Conservation (phyloP, 1,140 invertebrate species). For the Pollicipes pollicipes region DNA sequence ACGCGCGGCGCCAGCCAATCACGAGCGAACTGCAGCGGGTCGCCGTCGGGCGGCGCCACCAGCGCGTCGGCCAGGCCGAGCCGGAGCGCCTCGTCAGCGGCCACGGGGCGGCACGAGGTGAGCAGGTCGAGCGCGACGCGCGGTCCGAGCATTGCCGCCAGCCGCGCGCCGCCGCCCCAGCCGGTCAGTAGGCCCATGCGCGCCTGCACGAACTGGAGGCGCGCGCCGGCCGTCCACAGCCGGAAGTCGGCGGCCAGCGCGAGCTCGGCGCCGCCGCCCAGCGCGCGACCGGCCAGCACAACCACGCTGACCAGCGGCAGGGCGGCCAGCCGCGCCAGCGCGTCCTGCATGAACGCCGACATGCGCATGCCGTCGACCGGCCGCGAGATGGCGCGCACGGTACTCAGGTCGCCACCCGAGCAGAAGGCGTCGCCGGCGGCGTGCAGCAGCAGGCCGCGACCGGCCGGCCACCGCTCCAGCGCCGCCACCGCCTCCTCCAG, state of each 20-base stretch:
- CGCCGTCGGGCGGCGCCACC: slow-evolving; percentile 15
- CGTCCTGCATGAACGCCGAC: slow-evolving; percentile 34
- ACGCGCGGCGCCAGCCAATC: slow-evolving; percentile 27
- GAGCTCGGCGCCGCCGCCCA: slow-evolving; percentile 43
- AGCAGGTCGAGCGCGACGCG: slow-evolving; percentile 31
- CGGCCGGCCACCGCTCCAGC: slow-evolving; percentile 32
- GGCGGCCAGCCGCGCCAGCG: slow-evolving; percentile 27
- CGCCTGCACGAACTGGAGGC: slow-evolving; percentile 38
- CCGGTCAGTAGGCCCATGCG: slow-evolving; percentile 38
- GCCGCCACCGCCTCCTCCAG: slow-evolving; percentile 29
- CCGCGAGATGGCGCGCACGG: slow-evolving; percentile 26
- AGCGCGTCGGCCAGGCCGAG: slow-evolving; percentile 27
- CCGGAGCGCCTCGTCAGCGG: slow-evolving; percentile 24
- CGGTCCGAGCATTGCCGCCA: slow-evolving; percentile 30
- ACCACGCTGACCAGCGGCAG: slow-evolving; percentile 36
- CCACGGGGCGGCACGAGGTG: slow-evolving; percentile 26
- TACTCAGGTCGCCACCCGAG: slow-evolving; percentile 38
- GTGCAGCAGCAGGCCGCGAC: slow-evolving; percentile 36
- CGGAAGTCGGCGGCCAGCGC: slow-evolving; percentile 37
- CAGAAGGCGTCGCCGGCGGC: slow-evolving; percentile 35
- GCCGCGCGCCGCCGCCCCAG: slow-evolving; percentile 35
- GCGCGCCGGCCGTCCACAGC: slow-evolving; percentile 27
- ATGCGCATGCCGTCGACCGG: slow-evolving; percentile 29
- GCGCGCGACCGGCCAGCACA: slow-evolving; percentile 33
- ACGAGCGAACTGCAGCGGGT: slow-evolving; percentile 19